These are phyloP conservation scores for Leptodactylus fallax DNA, from an alignment of 2,797 vertebrate genomes.

Conservation along the genomic window DNA sequence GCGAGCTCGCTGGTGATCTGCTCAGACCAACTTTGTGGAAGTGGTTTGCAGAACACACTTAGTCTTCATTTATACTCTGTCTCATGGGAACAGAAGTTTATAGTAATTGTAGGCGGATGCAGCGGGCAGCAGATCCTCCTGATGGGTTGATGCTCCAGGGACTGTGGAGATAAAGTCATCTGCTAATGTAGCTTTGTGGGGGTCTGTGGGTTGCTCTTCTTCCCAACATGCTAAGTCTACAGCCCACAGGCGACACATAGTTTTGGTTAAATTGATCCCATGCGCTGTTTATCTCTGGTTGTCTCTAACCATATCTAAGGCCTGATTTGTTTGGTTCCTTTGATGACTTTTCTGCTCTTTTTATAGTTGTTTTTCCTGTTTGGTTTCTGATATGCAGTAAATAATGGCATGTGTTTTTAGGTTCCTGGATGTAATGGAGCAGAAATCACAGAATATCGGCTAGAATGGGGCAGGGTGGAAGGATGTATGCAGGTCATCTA, in stretches of 20 bases:
- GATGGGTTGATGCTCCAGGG: background rate
- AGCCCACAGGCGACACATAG: slow-evolving; percentile 1
- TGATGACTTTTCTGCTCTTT: background rate
- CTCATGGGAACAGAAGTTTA: background rate
- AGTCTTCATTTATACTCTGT: background rate
- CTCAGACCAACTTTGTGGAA: background rate
- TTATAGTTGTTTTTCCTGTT: background rate
- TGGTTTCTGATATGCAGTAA: background rate
- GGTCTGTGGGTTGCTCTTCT: background rate
- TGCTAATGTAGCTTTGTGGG: background rate
- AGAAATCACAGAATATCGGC: slow-evolving; percentile 76
- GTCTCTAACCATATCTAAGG: too few relatives aligned
- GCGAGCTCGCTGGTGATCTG: background rate
- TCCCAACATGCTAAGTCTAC: background rate
- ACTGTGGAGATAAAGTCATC: background rate
- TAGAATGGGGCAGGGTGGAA: slow-evolving; percentile 80
- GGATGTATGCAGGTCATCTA: slow-evolving; percentile 76
- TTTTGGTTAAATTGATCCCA: slow-evolving; percentile 16
- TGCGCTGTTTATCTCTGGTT: background rate
- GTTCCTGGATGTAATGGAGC: slow-evolving; percentile 76
- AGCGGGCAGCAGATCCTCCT: background rate
- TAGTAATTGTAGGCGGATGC: background rate
- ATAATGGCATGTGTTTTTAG: slow-evolving; percentile 63
- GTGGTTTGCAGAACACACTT: background rate
- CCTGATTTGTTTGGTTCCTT: background rate